Base-by-base conservation (phyloP, 2,888 invertebrate species). In the Diadegma fenestrale region DNA sequence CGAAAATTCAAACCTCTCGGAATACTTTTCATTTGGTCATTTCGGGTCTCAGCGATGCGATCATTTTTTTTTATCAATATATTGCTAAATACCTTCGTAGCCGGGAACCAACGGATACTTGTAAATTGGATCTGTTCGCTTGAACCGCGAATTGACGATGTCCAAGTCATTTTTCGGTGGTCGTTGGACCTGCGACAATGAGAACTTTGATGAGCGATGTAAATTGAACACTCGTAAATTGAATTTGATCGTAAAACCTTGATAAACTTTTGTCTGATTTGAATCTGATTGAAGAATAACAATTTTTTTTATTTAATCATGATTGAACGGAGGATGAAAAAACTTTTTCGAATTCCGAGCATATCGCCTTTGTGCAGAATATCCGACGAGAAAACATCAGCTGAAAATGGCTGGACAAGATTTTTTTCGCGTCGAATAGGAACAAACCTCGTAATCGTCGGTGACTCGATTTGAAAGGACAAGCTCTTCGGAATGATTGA, bases 91-190 rank as follows among this genome's bases (percentile, higher is more conserved):
- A 96, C 97, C 97, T 94, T 96, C 96, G 91, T 97, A 97, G 54
- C 97, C 96, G 22, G 97, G 97, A 86, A 96, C 94, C 94, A 96
- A 96, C 1, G 97, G 97, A 94, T 97, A 96, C 84, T 95, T 95
- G 92, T 96, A 97, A 43, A 96, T 95, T 0, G 96, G 95, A 93
- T 97, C 97, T 1, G 96, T 96, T 91, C 95, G 95, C 75, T 95
- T 94, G 87, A 95, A 95, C 87, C 96, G 95, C 12, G 95, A 95
- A 88, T 96, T 96, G 5, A 97, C 95, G 0, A 95, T 92, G 87
- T 97, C 96, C 54, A 97, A 95, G 89, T 97, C 97, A 79, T 94
- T 94, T 91, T 96, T 95, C 0, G 96, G 94, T 12, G 97, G 97
- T 81, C 96, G 95, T 85, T 94, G 95, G 64, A 96, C 95, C 95